These are phyloP conservation scores for Frieseomelitta varia DNA, from an alignment of 1,140 invertebrate genomes.

Conservation along the genomic window DNA sequence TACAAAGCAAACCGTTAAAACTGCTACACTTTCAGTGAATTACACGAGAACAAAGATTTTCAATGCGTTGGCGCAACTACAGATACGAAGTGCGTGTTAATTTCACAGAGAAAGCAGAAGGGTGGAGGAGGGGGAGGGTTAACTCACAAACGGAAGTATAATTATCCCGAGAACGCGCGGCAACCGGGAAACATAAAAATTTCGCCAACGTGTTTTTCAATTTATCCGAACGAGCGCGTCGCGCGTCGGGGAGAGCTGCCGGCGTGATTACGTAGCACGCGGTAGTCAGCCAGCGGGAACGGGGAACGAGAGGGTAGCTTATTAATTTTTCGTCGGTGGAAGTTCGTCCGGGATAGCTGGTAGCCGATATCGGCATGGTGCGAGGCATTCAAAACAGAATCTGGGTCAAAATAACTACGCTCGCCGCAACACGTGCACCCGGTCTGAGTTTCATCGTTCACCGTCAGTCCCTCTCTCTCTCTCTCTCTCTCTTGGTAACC, in stretches of 20 bases:
- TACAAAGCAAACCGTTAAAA: background rate
- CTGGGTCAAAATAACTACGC: conserved; percentile 44
- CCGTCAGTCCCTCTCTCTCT: background rate
- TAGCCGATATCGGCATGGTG: conserved; percentile 14
- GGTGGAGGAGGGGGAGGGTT: too few species aligned
- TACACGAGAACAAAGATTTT: background rate
- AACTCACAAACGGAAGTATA: background rate
- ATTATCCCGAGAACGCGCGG: too few species aligned
- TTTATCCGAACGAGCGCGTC: background rate
- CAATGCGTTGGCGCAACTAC: background rate
- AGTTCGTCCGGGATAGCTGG: background rate
- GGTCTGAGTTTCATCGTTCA: background rate
- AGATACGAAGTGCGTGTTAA: background rate
- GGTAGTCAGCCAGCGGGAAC: background rate
- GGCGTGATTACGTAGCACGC: background rate
- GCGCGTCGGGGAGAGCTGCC: background rate
- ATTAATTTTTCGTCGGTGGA: conserved; percentile 29
- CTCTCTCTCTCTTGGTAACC: background rate
- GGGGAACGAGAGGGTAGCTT: background rate
- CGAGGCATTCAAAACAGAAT: conserved; percentile 38
- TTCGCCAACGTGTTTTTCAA: background rate
- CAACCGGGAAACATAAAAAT: background rate
- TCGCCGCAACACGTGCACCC: conserved; percentile 44
- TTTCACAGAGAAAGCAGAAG: background rate
- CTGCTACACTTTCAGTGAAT: too few species aligned